A percentile compares a stretch with the other conserved stretches of the same genome.
Conservation (phyloP, 1,140 invertebrate species). For the Drosophila ercepeae region DNA sequence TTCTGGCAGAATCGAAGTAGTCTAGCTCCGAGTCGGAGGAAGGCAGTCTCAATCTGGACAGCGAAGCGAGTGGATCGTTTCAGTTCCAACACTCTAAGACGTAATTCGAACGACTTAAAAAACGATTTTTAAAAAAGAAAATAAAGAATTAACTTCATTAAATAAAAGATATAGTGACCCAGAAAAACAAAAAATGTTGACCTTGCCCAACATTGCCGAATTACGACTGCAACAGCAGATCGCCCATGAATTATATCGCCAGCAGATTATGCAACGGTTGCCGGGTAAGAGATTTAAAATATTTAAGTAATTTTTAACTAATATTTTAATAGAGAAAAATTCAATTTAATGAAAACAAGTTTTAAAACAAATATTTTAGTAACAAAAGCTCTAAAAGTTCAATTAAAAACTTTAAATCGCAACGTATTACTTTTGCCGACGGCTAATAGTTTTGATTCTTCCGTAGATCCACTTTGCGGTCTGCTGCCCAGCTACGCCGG, state of each 20-base stretch:
- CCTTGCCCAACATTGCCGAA: slow-evolving; percentile 78
- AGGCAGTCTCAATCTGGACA: slow-evolving; percentile 67
- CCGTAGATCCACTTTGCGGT: slow-evolving; percentile 79
- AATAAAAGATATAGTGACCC: not conserved
- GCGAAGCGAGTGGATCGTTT: slow-evolving; percentile 58
- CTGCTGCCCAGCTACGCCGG: slow-evolving; percentile 62
- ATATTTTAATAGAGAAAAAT: not conserved
- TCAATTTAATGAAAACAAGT: not conserved
- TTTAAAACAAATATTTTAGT: not conserved
- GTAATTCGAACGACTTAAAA: slow-evolving; percentile 2
- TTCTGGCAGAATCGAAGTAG: slow-evolving; percentile 63
- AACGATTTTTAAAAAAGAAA: not conserved
- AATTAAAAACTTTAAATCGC: not conserved
- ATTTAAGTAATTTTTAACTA: not conserved
- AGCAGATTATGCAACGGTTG: slow-evolving; percentile 83
- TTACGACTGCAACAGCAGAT: slow-evolving; percentile 82
- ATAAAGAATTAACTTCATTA: not conserved
- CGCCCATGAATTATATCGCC: slow-evolving; percentile 82
- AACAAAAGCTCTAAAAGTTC: not conserved
- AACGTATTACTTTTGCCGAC: slow-evolving; percentile 44
- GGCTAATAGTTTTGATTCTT: slow-evolving; percentile 19
- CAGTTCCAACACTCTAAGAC: slow-evolving; percentile 2
- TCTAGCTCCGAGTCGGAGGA: slow-evolving; percentile 22
- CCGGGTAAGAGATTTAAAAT: slow-evolving; percentile 64
- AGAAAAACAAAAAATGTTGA: slow-evolving; percentile 57